Percentiles rank a stretch among this genome's conserved stretches.
Evolutionary conservation across 2,113 vertebrate species (phyloP).

Genomic region (Tyrannus savana): DNA sequence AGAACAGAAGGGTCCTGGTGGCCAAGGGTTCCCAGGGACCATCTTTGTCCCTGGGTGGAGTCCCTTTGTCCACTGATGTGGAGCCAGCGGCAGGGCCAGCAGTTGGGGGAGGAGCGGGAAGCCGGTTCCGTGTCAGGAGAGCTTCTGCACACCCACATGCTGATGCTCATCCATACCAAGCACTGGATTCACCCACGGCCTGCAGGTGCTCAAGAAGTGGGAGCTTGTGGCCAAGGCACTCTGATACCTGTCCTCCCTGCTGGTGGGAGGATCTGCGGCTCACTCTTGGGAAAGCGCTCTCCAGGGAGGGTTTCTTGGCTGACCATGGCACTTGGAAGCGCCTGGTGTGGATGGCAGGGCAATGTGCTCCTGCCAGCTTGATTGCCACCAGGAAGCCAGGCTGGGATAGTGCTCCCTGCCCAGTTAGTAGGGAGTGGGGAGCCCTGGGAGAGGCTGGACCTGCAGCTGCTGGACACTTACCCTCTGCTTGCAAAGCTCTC

Average conservation of each 20-base stretch:
- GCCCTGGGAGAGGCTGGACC: background rate
- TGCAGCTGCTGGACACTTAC: background rate
- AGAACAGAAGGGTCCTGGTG: background rate
- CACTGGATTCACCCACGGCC: background rate
- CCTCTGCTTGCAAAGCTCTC: background rate
- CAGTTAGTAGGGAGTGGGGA: background rate
- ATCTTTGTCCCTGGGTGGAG: too few relatives aligned
- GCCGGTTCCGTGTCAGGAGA: background rate
- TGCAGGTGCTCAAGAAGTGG: background rate
- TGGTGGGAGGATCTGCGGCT: background rate
- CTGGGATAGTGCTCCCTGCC: background rate
- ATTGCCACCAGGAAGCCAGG: background rate
- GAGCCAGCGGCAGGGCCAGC: background rate
- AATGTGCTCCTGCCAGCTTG: background rate
- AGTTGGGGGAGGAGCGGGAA: background rate
- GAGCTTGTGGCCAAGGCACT: background rate
- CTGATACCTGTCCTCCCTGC: background rate
- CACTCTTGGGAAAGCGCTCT: accelerated
- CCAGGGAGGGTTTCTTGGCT: background rate
- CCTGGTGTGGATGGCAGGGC: background rate
- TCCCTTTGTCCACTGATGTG: too few relatives aligned
- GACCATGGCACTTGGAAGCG: background rate
- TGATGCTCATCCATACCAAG: background rate
- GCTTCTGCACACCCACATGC: accelerated
- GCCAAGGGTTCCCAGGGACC: background rate